Evolutionary conservation across 2,113 vertebrate genomes (phyloP).

Genomic region (Columba janthina): DNA sequence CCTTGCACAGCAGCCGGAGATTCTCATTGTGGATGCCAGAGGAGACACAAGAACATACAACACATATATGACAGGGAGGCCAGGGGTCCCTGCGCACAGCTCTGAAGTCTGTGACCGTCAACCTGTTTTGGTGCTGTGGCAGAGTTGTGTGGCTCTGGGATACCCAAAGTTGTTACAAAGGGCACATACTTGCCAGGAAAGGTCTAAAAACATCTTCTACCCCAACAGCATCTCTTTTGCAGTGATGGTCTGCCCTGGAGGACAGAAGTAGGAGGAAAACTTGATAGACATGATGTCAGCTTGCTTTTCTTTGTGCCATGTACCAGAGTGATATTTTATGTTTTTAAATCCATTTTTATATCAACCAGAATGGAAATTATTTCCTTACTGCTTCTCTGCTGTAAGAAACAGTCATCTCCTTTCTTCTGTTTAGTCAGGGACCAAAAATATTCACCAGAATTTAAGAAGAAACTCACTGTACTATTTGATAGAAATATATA

Average conservation of each 20-base stretch:
- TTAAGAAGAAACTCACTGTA: neutral
- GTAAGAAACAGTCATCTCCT: neutral
- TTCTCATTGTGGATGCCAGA: fast-evolving
- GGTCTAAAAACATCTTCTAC: neutral
- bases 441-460: neutral
- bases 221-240: neutral
- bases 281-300: neutral
- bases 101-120: neutral
- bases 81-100: fast-evolving
- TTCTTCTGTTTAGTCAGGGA: neutral
- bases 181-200: neutral
- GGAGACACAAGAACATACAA: neutral
- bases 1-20: neutral
- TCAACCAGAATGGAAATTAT: neutral
- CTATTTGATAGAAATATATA: neutral
- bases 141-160: neutral
- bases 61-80: fast-evolving
- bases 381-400: neutral
- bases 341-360: neutral
- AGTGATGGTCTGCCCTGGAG: neutral
- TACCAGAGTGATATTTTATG: neutral
- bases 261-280: neutral
- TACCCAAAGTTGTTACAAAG: neutral
- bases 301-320: neutral
- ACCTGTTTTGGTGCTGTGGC: neutral